These are phyloP conservation scores for Bombyx mandarina DNA, from an alignment of 1,140 invertebrate species.

Conservation along the genomic window DNA sequence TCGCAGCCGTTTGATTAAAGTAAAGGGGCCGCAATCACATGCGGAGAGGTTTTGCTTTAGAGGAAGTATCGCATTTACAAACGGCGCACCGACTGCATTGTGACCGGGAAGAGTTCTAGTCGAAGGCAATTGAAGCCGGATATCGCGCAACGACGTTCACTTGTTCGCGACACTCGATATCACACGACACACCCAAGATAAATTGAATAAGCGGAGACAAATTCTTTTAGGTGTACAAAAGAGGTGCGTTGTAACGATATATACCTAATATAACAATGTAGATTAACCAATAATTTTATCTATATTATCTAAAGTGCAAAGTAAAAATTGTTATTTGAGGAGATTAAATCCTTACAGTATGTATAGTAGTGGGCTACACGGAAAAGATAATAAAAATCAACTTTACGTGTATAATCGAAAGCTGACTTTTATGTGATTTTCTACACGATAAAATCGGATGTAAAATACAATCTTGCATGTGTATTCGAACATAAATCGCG, in stretches of 20 bases:
- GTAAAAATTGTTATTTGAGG: no score
- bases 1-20: slow-evolving; percentile 65
- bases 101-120: slow-evolving; percentile 33
- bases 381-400: background rate
- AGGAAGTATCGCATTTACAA: slow-evolving; percentile 69
- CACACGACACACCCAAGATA: slow-evolving; percentile 25
- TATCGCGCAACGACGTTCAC: slow-evolving; percentile 35
- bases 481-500: slow-evolving; percentile 42
- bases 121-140: slow-evolving; percentile 36
- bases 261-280: no score
- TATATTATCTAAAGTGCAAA: no score
- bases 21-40: slow-evolving; percentile 61
- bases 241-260: no score
- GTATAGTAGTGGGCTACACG: no score
- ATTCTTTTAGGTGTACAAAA: slow-evolving; percentile 2
- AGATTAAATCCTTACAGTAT: no score
- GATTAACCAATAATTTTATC: no score
- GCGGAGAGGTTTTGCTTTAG: slow-evolving; percentile 35
- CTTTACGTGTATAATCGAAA: slow-evolving; percentile 3
- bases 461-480: slow-evolving; percentile 33
- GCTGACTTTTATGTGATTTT: slow-evolving; percentile 27
- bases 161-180: slow-evolving; percentile 39
- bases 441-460: slow-evolving; percentile 26
- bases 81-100: slow-evolving; percentile 57
- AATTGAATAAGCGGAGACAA: slow-evolving; percentile 39